Conservation (phyloP, 2,797 vertebrate species). For the Melanotaenia nigrans region DNA sequence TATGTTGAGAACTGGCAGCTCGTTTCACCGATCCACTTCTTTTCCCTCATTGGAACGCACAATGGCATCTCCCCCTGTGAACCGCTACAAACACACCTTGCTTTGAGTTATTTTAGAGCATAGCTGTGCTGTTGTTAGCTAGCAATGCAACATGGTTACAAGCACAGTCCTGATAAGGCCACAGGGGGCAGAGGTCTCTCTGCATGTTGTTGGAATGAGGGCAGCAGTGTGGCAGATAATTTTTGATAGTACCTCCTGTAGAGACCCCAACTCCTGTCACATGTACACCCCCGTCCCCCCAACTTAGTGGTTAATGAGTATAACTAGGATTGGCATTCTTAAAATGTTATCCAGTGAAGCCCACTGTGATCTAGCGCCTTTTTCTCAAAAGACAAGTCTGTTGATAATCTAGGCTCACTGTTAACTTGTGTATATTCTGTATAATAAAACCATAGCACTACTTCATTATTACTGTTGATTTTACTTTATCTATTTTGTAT, state of each 20-base stretch:
- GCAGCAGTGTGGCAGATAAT: slow-evolving; percentile 28
- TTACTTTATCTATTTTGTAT: slow-evolving; percentile 73
- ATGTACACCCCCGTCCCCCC: slow-evolving; percentile 36
- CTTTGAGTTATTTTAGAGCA: slow-evolving; percentile 14
- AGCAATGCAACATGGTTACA: slow-evolving; percentile 46
- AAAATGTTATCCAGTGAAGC: slow-evolving; percentile 73
- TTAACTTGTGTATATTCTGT: slow-evolving; percentile 82
- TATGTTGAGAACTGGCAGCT: slow-evolving; percentile 72
- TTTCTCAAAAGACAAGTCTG: slow-evolving; percentile 68
- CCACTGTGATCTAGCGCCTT: slow-evolving; percentile 78
- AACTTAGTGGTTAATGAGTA: slow-evolving; percentile 56
- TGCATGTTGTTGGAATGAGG: slow-evolving; percentile 2
- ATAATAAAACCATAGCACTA: slow-evolving; percentile 78
- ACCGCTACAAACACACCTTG: slow-evolving; percentile 26
- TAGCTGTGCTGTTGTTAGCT: slow-evolving; percentile 38
- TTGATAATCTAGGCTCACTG: slow-evolving; percentile 75
- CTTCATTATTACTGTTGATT: slow-evolving; percentile 72
- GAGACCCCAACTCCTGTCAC: slow-evolving; percentile 56
- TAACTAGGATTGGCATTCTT: slow-evolving; percentile 68
- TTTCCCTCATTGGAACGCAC: slow-evolving; percentile 19
- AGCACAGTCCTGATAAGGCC: slow-evolving; percentile 45
- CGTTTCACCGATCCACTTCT: slow-evolving; percentile 64
- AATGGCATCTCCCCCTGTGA: slow-evolving; percentile 27
- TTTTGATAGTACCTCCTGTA: slow-evolving; percentile 61
- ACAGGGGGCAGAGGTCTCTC: slow-evolving; percentile 16